A percentile compares a stretch with the other conserved stretches of the same genome.
phyloP scores from a whole-genome alignment of 2,888 invertebrate genomes.

The Synanthedon andrenaeformis region DNA sequence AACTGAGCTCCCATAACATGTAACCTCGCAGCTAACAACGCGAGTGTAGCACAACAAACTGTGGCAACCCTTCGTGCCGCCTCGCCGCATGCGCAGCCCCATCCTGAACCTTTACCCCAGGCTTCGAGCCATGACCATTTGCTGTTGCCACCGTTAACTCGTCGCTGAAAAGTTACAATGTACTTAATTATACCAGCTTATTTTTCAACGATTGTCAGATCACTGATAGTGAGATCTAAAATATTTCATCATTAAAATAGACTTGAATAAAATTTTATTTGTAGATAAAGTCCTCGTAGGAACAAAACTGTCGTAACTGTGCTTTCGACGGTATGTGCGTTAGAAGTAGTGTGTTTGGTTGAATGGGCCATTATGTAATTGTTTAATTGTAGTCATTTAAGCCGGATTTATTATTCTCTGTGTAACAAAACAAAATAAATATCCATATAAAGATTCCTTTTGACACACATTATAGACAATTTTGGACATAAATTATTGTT shows the following conservation, averaged over 20 bases:
- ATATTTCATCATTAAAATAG: not conserved
- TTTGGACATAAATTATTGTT: too few relatives aligned
- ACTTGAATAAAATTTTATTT: not conserved
- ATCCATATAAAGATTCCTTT: too few relatives aligned
- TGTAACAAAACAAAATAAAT: too few relatives aligned
- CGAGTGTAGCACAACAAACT: slow-evolving; percentile 83
- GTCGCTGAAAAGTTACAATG: slow-evolving; percentile 27
- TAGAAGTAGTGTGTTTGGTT: too few relatives aligned
- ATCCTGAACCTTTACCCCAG: slow-evolving; percentile 56
- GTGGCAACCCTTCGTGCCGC: slow-evolving; percentile 82
- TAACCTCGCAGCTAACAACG: slow-evolving; percentile 84
- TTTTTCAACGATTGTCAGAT: not conserved
- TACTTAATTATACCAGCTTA: not conserved
- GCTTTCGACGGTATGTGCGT: too few relatives aligned
- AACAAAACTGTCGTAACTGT: too few relatives aligned
- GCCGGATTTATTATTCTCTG: too few relatives aligned
- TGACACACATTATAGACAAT: too few relatives aligned
- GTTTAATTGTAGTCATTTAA: too few relatives aligned
- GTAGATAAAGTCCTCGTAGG: too few relatives aligned
- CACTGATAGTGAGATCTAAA: slow-evolving; percentile 1
- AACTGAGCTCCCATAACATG: slow-evolving; percentile 97
- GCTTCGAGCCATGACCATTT: slow-evolving; percentile 59
- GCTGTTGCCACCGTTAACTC: slow-evolving; percentile 31
- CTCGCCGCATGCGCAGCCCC: slow-evolving; percentile 69
- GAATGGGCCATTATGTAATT: too few relatives aligned